Percentiles rank a stretch among this genome's conserved stretches.
These are phyloP conservation scores for Drosophila kokeensis DNA, from an alignment of 2,888 invertebrate genomes.

Conservation along the genomic window DNA sequence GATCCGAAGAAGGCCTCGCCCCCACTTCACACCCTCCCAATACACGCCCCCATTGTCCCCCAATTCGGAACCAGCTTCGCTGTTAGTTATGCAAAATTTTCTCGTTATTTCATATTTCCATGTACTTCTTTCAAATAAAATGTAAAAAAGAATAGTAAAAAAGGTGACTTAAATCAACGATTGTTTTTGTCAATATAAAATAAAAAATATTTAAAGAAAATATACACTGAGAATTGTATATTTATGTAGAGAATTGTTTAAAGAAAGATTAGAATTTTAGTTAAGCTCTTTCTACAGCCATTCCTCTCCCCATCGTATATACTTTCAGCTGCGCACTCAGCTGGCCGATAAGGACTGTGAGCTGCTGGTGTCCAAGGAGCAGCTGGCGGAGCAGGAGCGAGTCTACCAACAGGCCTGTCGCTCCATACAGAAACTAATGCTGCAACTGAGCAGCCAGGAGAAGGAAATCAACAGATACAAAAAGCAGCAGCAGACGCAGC, in stretches of 20 bases:
- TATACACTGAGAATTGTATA: no score
- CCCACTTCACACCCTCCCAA: not conserved
- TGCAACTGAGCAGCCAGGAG: slow-evolving; percentile 78
- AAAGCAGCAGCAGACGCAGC: slow-evolving; percentile 61
- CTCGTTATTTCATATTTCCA: slow-evolving; percentile 33
- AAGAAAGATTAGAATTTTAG: not conserved
- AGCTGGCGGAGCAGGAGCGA: slow-evolving; percentile 75
- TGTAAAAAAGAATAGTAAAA: not conserved
- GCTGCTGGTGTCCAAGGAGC: slow-evolving; percentile 80
- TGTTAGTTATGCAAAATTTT: slow-evolving; percentile 48
- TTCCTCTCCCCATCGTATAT: not conserved
- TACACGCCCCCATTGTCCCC: not conserved
- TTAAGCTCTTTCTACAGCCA: not conserved
- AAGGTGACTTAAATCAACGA: not conserved
- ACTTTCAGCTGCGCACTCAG: slow-evolving; percentile 68
- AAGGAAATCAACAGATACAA: slow-evolving; percentile 79
- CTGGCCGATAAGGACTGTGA: slow-evolving; percentile 82
- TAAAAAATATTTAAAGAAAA: not conserved
- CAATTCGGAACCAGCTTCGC: slow-evolving; percentile 18
- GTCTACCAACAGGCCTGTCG: slow-evolving; percentile 83
- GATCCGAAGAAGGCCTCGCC: slow-evolving; percentile 2
- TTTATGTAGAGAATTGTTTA: no score
- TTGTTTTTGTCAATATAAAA: slow-evolving; percentile 1
- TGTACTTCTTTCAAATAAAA: slow-evolving; percentile 30
- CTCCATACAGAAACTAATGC: slow-evolving; percentile 82